Conservation (phyloP, 2,113 vertebrate genomes). For the Urocolius indicus region DNA sequence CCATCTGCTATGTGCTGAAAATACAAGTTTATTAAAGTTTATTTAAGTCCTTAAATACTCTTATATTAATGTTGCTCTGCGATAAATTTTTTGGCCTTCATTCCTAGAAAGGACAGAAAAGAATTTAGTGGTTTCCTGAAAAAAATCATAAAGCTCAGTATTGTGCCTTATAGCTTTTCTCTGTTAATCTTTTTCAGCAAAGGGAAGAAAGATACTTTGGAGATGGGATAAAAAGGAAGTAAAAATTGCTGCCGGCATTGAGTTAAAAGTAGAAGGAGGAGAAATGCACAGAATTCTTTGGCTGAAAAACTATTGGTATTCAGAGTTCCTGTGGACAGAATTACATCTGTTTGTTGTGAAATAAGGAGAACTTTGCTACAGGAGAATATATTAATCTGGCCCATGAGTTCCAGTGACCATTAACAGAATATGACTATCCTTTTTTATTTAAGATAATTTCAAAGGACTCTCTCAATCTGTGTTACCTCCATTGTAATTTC, state of each 20-base stretch:
- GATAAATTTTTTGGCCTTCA: background rate
- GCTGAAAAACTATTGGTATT: background rate
- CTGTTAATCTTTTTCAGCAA: background rate
- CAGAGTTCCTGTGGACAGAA: background rate
- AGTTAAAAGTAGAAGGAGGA: constrained; percentile 15
- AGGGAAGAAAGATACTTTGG: background rate
- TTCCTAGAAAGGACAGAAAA: constrained; percentile 30
- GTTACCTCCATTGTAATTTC: background rate
- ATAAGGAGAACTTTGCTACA: background rate
- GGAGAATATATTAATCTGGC: background rate
- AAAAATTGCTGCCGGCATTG: constrained; percentile 36
- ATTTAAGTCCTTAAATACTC: constrained; percentile 67
- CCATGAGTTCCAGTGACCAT: background rate
- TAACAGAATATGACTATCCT: background rate
- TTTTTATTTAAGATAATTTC: background rate
- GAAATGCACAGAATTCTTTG: background rate
- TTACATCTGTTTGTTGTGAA: background rate
- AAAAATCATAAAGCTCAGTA: background rate
- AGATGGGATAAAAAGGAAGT: background rate
- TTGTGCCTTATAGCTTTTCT: background rate
- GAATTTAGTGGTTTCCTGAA: constrained; percentile 4
- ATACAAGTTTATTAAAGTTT: constrained; percentile 74
- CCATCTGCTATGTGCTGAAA: constrained; percentile 72
- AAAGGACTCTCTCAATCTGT: background rate
- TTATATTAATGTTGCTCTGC: constrained; percentile 56